Percentiles rank a stretch among this genome's conserved stretches.
Conservation (phyloP, 1,140 invertebrate genomes). For the Phortica variegata region DNA sequence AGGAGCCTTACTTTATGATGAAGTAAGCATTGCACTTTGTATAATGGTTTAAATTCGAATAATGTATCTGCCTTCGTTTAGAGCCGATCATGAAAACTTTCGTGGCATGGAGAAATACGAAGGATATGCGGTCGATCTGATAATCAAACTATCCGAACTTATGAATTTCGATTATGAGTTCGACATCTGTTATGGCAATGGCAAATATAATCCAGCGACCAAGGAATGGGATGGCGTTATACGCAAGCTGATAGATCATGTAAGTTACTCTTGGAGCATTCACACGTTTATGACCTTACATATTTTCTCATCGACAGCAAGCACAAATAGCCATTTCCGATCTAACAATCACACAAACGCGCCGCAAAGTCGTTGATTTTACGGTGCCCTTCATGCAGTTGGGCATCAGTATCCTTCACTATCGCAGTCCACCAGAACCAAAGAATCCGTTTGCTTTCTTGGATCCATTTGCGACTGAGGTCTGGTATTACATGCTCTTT, state of each 20-base stretch:
- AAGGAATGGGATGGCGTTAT: constrained; percentile 85
- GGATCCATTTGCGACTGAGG: constrained; percentile 84
- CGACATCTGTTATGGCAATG: constrained; percentile 69
- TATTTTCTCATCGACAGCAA: constrained; percentile 60
- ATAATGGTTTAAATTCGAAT: not conserved
- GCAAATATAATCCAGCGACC: constrained; percentile 66
- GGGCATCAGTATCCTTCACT: constrained; percentile 84
- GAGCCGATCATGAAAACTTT: constrained; percentile 41
- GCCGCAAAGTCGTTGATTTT: constrained; percentile 82
- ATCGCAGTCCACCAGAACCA: constrained; percentile 83
- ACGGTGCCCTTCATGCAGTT: constrained; percentile 89
- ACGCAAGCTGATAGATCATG: constrained; percentile 74
- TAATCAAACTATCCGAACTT: constrained; percentile 66
- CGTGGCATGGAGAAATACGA: constrained; percentile 63
- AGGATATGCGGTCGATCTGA: constrained; percentile 77
- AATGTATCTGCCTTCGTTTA: constrained; percentile 2
- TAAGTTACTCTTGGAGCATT: constrained; percentile 56
- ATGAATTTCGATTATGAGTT: constrained; percentile 77
- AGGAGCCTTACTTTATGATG: constrained; percentile 52
- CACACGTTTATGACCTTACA: not conserved
- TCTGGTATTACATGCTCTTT: constrained; percentile 94
- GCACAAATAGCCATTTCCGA: constrained; percentile 88
- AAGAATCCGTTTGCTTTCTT: constrained; percentile 91
- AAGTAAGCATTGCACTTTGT: constrained; percentile 19
- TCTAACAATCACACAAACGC: constrained; percentile 82